Conservation (phyloP, 2,797 vertebrate genomes). For the Sitta carolinensis region DNA sequence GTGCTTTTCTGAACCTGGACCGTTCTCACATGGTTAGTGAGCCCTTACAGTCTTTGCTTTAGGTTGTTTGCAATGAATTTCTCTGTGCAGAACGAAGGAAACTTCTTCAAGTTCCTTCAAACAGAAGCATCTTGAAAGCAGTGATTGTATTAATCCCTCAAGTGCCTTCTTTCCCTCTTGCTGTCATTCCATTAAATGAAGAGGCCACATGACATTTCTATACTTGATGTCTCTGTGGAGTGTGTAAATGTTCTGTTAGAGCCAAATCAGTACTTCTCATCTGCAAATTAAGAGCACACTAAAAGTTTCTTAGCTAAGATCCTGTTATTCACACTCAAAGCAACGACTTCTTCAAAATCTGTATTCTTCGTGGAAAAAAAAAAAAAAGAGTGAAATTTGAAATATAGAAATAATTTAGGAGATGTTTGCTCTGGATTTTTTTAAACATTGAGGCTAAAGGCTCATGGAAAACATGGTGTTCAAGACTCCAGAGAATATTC, state of each 20-base stretch:
- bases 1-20: background rate
- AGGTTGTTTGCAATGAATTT: background rate
- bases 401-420: background rate
- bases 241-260: background rate
- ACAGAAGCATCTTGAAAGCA: slow-evolving; percentile 8
- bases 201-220: background rate
- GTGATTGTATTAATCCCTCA: background rate
- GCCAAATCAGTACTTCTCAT: background rate
- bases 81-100: background rate
- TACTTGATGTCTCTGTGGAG: background rate
- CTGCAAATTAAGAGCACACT: background rate
- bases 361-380: background rate
- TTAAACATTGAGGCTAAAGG: background rate
- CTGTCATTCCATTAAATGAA: background rate
- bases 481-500: background rate
- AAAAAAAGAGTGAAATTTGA: background rate
- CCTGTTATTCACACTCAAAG: background rate
- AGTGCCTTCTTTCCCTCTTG: slow-evolving; percentile 3
- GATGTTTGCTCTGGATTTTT: background rate
- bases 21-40: background rate
- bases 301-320: background rate
- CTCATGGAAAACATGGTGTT: background rate
- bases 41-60: background rate
- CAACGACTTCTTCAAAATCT: background rate
- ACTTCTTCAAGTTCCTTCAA: slow-evolving; percentile 23